These are phyloP conservation scores for Myopa testacea DNA, from an alignment of 2,888 invertebrate species.

Conservation along the genomic window DNA sequence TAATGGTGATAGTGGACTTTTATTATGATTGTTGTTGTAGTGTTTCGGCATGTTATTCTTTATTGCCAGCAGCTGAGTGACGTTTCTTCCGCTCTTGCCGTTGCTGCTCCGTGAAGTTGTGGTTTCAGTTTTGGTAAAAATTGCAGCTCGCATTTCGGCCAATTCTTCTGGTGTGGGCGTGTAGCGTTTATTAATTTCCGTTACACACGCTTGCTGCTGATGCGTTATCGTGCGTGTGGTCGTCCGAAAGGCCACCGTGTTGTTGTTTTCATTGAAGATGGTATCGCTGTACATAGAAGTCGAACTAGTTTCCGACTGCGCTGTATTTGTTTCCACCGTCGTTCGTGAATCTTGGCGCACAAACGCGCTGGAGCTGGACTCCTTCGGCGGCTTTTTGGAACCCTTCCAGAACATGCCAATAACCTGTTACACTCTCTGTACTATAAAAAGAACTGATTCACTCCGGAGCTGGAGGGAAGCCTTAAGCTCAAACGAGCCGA, in stretches of 20 bases:
- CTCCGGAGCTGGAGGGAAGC: conserved; percentile 12
- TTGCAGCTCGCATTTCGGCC: conserved; percentile 53
- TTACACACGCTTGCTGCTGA: conserved; percentile 56
- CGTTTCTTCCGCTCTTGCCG: neutral
- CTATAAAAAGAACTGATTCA: conserved; percentile 40
- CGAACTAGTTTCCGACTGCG: conserved; percentile 59
- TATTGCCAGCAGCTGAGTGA: neutral
- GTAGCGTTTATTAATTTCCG: conserved; percentile 57
- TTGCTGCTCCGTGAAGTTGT: conserved; percentile 15
- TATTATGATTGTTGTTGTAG: conserved; percentile 2
- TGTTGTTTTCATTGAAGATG: conserved; percentile 56
- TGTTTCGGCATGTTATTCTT: conserved; percentile 33
- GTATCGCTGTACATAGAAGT: conserved; percentile 60
- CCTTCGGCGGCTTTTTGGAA: conserved; percentile 14
- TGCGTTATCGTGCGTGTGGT: conserved; percentile 63
- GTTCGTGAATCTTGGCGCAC: conserved; percentile 61
- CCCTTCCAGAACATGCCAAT: conserved; percentile 27
- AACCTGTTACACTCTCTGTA: conserved; percentile 12
- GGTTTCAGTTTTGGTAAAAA: conserved; percentile 47
- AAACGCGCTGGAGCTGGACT: conserved; percentile 44
- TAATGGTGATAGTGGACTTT: conserved; percentile 45
- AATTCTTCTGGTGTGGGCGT: conserved; percentile 58
- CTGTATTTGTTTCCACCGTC: conserved; percentile 57
- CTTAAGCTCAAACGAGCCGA: neutral
- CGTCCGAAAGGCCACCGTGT: conserved; percentile 55